Evolutionary conservation across 2,888 invertebrate genomes (phyloP).

Genomic region (Himalopsyche anomala): DNA sequence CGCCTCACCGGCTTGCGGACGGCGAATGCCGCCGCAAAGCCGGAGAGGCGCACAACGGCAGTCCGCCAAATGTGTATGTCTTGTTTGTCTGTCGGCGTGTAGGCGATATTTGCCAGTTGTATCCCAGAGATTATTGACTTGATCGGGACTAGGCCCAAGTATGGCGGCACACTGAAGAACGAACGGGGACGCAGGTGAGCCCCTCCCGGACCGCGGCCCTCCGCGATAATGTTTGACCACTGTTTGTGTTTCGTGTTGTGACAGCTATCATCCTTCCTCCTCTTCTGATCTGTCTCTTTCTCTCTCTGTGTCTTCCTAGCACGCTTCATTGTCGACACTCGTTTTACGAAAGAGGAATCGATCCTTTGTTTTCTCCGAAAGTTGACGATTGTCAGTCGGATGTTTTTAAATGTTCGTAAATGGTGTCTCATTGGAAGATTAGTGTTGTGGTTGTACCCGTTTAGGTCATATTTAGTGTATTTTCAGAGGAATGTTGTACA

Average conservation of each 20-base stretch:
- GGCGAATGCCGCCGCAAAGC: background rate
- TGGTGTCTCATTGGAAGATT: conserved; percentile 65
- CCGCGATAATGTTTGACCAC: conserved; percentile 71
- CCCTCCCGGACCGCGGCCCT: conserved; percentile 74
- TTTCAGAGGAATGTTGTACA: conserved; percentile 65
- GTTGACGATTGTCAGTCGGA: conserved; percentile 35
- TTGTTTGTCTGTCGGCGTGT: conserved; percentile 76
- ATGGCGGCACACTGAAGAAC: conserved; percentile 99
- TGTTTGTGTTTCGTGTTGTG: conserved; percentile 80
- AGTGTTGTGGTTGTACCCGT: conserved; percentile 65
- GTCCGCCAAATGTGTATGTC: conserved; percentile 73
- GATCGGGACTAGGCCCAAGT: conserved; percentile 99
- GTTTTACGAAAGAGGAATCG: conserved; percentile 75
- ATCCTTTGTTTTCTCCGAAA: conserved; percentile 70
- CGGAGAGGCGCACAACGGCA: conserved; percentile 17
- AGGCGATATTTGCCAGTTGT: conserved; percentile 99
- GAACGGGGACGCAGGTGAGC: conserved; percentile 99
- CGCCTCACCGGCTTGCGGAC: conserved; percentile 24
- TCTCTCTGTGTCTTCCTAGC: conserved; percentile 72
- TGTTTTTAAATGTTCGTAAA: conserved; percentile 64
- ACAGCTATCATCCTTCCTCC: conserved; percentile 76
- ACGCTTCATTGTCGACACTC: conserved; percentile 80
- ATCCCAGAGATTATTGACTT: conserved; percentile 99
- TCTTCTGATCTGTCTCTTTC: conserved; percentile 59
- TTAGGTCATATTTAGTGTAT: conserved; percentile 62